phyloP scores from a whole-genome alignment of 2,888 invertebrate species.

The Scaptomyza parva region DNA sequence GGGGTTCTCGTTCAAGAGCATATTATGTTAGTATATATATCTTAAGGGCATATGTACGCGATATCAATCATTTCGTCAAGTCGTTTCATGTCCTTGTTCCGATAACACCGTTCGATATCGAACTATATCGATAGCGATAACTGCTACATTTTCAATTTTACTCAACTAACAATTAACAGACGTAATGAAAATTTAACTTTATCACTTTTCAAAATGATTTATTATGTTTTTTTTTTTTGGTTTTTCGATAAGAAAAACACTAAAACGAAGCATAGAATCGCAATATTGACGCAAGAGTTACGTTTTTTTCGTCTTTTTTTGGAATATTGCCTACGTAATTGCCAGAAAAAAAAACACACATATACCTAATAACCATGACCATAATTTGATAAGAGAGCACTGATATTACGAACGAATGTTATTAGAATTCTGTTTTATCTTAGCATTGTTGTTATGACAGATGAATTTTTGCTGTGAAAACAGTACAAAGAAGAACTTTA shows the following conservation, averaged over 20 bases:
- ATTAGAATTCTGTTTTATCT: slow-evolving; percentile 33
- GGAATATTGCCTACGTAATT: slow-evolving; percentile 42
- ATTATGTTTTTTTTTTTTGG: slow-evolving; percentile 4
- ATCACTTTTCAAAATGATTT: slow-evolving; percentile 4
- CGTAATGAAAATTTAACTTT: not conserved
- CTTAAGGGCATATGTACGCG: no score
- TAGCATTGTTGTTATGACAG: not conserved
- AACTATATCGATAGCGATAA: slow-evolving; percentile 36
- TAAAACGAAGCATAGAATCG: not conserved
- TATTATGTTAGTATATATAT: no score
- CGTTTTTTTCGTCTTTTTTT: no score
- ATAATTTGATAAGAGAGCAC: slow-evolving; percentile 37
- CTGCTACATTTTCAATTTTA: not conserved
- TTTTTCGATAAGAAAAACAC: slow-evolving; percentile 9
- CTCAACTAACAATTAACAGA: not conserved
- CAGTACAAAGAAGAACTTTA: not conserved
- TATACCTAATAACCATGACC: slow-evolving; percentile 19
- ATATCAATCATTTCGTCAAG: no score
- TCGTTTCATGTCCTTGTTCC: slow-evolving; percentile 14
- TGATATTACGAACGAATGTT: slow-evolving; percentile 38
- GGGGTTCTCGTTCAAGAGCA: not conserved
- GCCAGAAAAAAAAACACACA: slow-evolving; percentile 11
- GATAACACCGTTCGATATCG: slow-evolving; percentile 25
- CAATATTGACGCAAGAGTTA: slow-evolving; percentile 30
- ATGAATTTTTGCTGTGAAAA: not conserved